A percentile compares a stretch with the other conserved stretches of the same genome.
phyloP scores from a whole-genome alignment of 1,140 invertebrate genomes.

The Lethocerus indicus region DNA sequence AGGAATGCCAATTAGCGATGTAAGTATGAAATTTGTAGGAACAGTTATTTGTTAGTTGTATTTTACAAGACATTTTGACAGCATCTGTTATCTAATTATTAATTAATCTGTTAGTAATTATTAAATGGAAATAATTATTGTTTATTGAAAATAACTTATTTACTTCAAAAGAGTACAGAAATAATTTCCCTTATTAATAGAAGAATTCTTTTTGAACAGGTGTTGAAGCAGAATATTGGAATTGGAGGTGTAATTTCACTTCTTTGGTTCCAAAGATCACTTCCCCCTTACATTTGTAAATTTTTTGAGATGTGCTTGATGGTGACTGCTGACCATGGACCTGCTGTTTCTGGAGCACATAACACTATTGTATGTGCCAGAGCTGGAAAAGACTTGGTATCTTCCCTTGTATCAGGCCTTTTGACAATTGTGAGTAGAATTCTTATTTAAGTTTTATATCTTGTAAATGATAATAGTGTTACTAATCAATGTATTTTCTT shows the following conservation, averaged over 20 bases:
- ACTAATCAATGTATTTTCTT: background rate
- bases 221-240: conserved; percentile 74
- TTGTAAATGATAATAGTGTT: background rate
- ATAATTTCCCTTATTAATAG: background rate
- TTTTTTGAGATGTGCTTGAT: conserved; percentile 99
- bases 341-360: conserved; percentile 96
- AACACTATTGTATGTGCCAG: conserved; percentile 98
- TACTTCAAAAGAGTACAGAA: background rate
- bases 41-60: conserved; percentile 2
- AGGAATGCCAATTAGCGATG: conserved; percentile 95
- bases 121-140: background rate
- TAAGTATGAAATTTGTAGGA: conserved; percentile 34
- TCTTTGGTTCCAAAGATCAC: conserved; percentile 94
- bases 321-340: conserved; percentile 98
- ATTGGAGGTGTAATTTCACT: conserved; percentile 95
- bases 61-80: background rate
- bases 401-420: conserved; percentile 86
- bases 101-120: background rate
- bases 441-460: background rate
- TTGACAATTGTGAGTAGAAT: conserved; percentile 79
- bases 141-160: background rate
- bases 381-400: conserved; percentile 97
- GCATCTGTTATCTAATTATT: background rate
- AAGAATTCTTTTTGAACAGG: conserved; percentile 16
- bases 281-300: conserved; percentile 87